Conservation (phyloP, 2,113 vertebrate genomes). For the Conger conger region DNA sequence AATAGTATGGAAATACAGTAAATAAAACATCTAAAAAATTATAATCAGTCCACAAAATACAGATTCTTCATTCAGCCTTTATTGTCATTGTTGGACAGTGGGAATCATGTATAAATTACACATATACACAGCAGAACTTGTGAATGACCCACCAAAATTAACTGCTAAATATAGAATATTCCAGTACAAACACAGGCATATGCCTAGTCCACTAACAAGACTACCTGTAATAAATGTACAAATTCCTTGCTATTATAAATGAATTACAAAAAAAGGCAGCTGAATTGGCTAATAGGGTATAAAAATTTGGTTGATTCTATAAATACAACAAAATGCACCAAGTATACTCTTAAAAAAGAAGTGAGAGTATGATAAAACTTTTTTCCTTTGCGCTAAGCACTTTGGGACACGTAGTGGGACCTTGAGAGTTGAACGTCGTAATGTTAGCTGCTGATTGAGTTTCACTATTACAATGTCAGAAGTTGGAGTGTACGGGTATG, state of each 20-base stretch:
- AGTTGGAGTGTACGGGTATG: slow-evolving; percentile 33
- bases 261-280: slow-evolving; percentile 75
- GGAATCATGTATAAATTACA: slow-evolving; percentile 70
- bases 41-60: slow-evolving; percentile 38
- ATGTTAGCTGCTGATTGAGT: neutral
- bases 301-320: slow-evolving; percentile 76
- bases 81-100: slow-evolving; percentile 64
- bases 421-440: neutral
- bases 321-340: slow-evolving; percentile 72
- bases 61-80: slow-evolving; percentile 63
- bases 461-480: neutral
- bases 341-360: slow-evolving; percentile 57
- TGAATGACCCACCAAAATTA: slow-evolving; percentile 58
- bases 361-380: slow-evolving; percentile 54
- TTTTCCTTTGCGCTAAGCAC: slow-evolving; percentile 54
- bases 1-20: too few relatives aligned
- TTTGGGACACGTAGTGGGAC: slow-evolving; percentile 55
- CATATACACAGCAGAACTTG: slow-evolving; percentile 54
- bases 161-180: slow-evolving; percentile 56
- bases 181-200: slow-evolving; percentile 72
- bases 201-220: slow-evolving; percentile 60
- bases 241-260: slow-evolving; percentile 30
- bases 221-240: slow-evolving; percentile 58
- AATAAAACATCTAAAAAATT: too few relatives aligned
- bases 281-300: slow-evolving; percentile 70